Percentiles rank a stretch among this genome's conserved stretches.
Conservation (phyloP, 2,113 vertebrate species). For the Galbula dea region DNA sequence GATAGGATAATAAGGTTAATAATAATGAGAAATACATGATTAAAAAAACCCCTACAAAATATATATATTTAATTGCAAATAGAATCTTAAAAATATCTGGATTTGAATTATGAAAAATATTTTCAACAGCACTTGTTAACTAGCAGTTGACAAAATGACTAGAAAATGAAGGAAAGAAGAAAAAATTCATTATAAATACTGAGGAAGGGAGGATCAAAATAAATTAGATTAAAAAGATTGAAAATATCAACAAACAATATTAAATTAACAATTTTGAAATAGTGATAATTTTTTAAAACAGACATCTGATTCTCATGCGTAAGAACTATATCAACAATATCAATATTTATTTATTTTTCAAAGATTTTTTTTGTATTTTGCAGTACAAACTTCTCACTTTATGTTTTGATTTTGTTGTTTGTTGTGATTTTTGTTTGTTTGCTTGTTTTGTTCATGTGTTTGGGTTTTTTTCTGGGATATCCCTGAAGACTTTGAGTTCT, state of each 20-base stretch:
- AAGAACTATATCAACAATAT: background rate
- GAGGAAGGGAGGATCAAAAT: background rate
- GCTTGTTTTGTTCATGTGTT: background rate
- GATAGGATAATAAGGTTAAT: background rate
- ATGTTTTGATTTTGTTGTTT: background rate
- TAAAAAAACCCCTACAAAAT: fast-evolving
- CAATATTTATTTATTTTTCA: background rate
- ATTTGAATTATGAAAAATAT: background rate
- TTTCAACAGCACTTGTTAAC: background rate
- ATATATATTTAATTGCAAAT: background rate
- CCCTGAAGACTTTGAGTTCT: background rate
- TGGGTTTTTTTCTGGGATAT: background rate
- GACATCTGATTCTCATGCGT: background rate
- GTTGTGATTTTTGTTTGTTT: background rate
- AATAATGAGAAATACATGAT: background rate
- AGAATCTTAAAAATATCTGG: background rate
- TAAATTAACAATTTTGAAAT: background rate
- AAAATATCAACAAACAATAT: background rate
- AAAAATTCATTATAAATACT: background rate
- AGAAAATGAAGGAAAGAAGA: background rate
- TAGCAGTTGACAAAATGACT: background rate
- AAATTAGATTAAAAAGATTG: background rate
- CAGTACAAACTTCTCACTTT: background rate
- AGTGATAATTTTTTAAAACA: background rate
- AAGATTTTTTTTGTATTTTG: background rate